Evolutionary conservation across 2,113 vertebrate genomes (phyloP).

Genomic region (Choloepus hoffmanni): DNA sequence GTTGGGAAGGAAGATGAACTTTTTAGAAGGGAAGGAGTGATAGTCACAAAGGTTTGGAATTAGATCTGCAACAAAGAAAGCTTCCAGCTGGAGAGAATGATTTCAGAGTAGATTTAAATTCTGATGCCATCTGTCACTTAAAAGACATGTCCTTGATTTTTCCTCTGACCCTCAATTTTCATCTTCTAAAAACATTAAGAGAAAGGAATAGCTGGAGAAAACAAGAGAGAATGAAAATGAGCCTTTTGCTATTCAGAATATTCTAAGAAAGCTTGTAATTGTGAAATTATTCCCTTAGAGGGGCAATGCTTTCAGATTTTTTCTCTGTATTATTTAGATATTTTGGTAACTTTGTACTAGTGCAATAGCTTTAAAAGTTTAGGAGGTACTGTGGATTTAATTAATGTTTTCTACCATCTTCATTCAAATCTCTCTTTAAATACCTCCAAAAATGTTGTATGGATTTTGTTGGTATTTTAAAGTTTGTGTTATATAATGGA

Average conservation of each 20-base stretch:
- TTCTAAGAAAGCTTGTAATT: not conserved
- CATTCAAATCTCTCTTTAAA: conserved; percentile 23
- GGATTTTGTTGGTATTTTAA: conserved; percentile 43
- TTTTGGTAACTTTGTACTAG: conserved; percentile 41
- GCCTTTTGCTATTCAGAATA: not conserved
- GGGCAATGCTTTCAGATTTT: not conserved
- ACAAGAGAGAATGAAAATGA: not conserved
- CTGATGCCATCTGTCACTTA: too few relatives aligned
- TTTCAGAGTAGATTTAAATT: not conserved
- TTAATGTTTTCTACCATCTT: conserved; percentile 52
- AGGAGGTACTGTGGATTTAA: not conserved
- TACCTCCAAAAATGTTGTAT: not conserved
- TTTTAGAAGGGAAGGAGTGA: not conserved
- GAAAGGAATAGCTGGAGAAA: not conserved
- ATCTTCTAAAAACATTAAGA: not conserved
- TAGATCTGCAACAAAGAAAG: not conserved
- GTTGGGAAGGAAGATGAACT: not conserved
- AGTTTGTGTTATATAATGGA: conserved; percentile 24
- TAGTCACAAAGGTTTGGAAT: not conserved
- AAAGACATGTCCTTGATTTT: not conserved
- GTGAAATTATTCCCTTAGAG: conserved; percentile 10
- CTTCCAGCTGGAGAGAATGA: not conserved
- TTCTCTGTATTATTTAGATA: not conserved
- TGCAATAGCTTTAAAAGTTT: conserved; percentile 43
- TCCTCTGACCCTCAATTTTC: not conserved